Percentiles rank a stretch among this genome's conserved stretches.
These are phyloP conservation scores for Dendrolimus kikuchii DNA, from an alignment of 1,140 invertebrate genomes.

Conservation along the genomic window DNA sequence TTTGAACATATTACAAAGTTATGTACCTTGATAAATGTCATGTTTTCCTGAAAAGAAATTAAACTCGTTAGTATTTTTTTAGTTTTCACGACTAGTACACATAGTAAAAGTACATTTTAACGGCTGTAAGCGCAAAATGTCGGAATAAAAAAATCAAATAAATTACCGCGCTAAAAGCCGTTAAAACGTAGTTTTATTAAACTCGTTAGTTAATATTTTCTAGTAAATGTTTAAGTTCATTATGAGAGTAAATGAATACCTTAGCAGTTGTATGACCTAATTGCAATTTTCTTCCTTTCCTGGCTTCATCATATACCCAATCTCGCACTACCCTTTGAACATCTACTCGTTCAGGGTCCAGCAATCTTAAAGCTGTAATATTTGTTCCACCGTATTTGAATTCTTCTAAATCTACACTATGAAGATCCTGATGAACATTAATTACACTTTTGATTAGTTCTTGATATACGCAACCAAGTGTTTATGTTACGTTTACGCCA, in stretches of 20 bases:
- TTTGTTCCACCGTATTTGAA: conserved; percentile 96
- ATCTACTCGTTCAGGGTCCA: conserved; percentile 83
- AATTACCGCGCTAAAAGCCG: no score
- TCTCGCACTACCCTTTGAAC: conserved; percentile 85
- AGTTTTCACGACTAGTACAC: no score
- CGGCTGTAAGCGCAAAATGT: no score
- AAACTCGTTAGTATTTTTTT: background rate
- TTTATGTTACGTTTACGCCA: no score
- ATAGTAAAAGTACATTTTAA: no score
- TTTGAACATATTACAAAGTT: background rate
- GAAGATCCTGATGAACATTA: conserved; percentile 79
- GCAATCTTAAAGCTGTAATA: conserved; percentile 90
- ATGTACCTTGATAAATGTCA: conserved; percentile 80
- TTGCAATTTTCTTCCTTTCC: conserved; percentile 77
- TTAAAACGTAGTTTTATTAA: conserved; percentile 4
- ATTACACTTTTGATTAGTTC: background rate
- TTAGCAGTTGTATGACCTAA: conserved; percentile 73
- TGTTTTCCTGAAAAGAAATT: conserved; percentile 74
- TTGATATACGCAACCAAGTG: no score
- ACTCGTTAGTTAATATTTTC: background rate
- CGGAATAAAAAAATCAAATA: no score
- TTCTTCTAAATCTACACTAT: conserved; percentile 92
- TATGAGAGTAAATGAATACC: conserved; percentile 50
- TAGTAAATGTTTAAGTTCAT: background rate
- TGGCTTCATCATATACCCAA: conserved; percentile 80